Base-by-base conservation (phyloP, 1,140 invertebrate genomes). In the Lithobius niger region DNA sequence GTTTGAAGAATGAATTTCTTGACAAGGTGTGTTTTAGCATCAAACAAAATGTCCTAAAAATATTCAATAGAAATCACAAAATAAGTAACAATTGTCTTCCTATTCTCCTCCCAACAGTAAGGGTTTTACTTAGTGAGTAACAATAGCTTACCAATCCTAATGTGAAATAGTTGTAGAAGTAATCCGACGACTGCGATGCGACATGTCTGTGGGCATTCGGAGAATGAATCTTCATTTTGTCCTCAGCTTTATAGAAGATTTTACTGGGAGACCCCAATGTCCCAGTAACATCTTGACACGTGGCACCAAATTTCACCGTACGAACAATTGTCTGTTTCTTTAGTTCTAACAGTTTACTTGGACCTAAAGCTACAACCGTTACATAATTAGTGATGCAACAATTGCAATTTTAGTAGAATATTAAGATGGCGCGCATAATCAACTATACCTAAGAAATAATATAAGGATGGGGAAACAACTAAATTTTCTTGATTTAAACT, bases 1-100 rank as follows among this genome's bases (percentile, higher is more conserved):
- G 94, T 97, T 69, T 98, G 96, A 43, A 99, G 75, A 19, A 99
- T 86, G 71, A 98, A 90, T 71, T 98, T 99, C 70, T 96, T 95
- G 45, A 92, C 91, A 63, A 81, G 77, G 66, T 97, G 89, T 28
- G 86, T 90, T 60, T 84, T 83, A 27, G 91, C 91, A 75, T 98
- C 94, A 76, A 99, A 97, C 24, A 99, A 71, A 57, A 98, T 79
- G 72, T 99, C 95, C 90, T 95, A 66, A n/a, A 77, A 76, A 57
- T 19, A 10, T 42, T 2, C n/a, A n/a, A n/a, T n/a, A n/a, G n/a
- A n/a, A n/a, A n/a, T n/a, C n/a, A n/a, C n/a, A n/a, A n/a, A n/a
- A n/a, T n/a, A n/a, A n/a, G n/a, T n/a, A n/a, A n/a, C 13, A 52
- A 40, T 56, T 2, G 25, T 28, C 50, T n/a, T n/a, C n/a, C n/a